phyloP scores from a whole-genome alignment of 1,140 invertebrate genomes.

The Drosophila baimaii region DNA sequence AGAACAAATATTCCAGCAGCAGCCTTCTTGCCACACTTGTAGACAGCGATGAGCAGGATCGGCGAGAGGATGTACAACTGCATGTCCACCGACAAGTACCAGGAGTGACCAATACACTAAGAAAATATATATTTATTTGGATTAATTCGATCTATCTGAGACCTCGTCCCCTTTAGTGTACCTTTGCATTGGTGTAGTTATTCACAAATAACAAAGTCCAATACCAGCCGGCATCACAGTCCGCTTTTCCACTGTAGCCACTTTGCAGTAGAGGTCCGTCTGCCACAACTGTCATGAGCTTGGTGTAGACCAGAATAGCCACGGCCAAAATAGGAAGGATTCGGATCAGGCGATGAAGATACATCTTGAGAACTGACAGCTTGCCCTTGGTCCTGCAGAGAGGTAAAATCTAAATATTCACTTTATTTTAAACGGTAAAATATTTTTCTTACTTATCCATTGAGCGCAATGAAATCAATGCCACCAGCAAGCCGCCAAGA shows the following conservation, averaged over 20 bases:
- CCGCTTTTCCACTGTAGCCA: no score
- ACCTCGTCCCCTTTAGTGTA: constrained; percentile 86
- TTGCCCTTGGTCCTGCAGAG: no score
- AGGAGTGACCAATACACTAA: not conserved
- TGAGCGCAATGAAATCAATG: constrained; percentile 86
- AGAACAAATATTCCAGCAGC: constrained; percentile 41
- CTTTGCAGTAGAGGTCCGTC: no score
- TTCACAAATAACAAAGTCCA: constrained; percentile 55
- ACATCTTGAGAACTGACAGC: no score
- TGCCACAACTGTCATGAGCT: no score
- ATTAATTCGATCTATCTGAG: not conserved
- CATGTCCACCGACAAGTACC: constrained; percentile 12
- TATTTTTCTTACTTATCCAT: constrained; percentile 88
- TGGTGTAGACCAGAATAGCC: no score
- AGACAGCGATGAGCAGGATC: constrained; percentile 88
- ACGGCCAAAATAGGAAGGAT: no score
- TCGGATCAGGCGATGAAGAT: no score
- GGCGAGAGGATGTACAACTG: constrained; percentile 92
- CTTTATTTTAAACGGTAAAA: no score
- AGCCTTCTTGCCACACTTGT: constrained; percentile 85
- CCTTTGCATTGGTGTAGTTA: constrained; percentile 75
- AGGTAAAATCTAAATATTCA: no score
- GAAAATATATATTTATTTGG: no score
- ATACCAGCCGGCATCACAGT: constrained; percentile 69
- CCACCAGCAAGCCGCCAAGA: constrained; percentile 88